phyloP scores from a whole-genome alignment of 2,113 vertebrate species.

The Rutilus rutilus region DNA sequence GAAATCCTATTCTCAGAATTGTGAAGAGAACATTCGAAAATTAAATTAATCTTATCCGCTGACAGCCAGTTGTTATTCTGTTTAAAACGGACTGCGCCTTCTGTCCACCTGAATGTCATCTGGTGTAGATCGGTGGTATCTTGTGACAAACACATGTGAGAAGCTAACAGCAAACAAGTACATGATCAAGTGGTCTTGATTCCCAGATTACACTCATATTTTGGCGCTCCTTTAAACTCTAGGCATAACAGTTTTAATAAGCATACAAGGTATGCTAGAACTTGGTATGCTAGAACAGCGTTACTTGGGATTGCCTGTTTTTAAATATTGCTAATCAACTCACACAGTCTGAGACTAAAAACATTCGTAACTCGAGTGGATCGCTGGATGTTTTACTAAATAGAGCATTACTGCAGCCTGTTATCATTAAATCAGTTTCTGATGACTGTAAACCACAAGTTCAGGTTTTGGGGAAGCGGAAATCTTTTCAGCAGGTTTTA shows the following conservation, averaged over 20 bases:
- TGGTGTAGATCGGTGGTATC: neutral
- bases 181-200: slow-evolving; percentile 49
- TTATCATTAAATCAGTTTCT: slow-evolving; percentile 22
- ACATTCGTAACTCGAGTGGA: slow-evolving; percentile 4
- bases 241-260: slow-evolving; percentile 19
- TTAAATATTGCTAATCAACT: slow-evolving; percentile 6
- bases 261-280: neutral
- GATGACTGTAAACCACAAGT: slow-evolving; percentile 15
- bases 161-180: slow-evolving; percentile 41
- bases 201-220: slow-evolving; percentile 51
- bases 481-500: slow-evolving; percentile 34
- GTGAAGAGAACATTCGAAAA: neutral
- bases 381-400: slow-evolving; percentile 6
- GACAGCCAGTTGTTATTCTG: no score
- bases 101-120: neutral
- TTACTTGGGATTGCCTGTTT: neutral
- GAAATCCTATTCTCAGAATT: neutral
- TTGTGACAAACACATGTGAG: neutral
- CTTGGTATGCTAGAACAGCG: neutral
- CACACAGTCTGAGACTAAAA: neutral
- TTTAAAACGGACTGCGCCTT: neutral
- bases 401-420: neutral
- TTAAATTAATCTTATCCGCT: no score
- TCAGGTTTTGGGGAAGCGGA: neutral
- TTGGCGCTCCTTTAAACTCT: slow-evolving; percentile 55